Evolutionary conservation across 2,888 invertebrate species (phyloP).

Genomic region (Mechanitis messenoides): DNA sequence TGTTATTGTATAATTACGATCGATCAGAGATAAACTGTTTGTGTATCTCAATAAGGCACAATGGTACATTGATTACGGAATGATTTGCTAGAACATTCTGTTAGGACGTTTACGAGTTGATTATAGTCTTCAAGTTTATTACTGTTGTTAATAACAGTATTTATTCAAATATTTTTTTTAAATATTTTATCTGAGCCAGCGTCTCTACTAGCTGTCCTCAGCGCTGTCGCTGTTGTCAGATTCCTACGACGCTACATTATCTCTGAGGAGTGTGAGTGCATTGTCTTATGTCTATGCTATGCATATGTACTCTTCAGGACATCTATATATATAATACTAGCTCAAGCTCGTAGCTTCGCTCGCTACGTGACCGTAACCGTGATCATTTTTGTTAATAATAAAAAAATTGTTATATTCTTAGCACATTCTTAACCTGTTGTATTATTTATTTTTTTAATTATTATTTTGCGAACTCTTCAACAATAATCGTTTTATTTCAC

Average conservation of each 20-base stretch:
- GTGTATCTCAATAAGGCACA: constrained; percentile 19
- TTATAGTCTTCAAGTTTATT: too few species aligned
- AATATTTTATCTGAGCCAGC: neutral
- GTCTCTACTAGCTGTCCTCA: constrained; percentile 2
- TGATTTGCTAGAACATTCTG: constrained; percentile 9
- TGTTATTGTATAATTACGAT: constrained; percentile 22
- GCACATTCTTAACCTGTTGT: too few species aligned
- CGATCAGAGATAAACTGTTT: constrained; percentile 13
- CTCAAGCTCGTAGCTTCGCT: too few species aligned
- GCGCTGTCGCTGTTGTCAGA: neutral
- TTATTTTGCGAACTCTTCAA: too few species aligned
- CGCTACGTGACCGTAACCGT: too few species aligned
- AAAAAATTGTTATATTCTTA: too few species aligned
- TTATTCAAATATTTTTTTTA: too few species aligned
- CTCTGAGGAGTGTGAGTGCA: neutral
- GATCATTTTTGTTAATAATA: too few species aligned
- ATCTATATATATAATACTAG: neutral
- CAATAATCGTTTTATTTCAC: too few species aligned
- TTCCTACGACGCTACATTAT: constrained; percentile 1
- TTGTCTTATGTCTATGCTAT: neutral
- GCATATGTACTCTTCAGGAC: neutral
- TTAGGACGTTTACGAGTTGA: neutral
- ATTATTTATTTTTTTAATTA: too few species aligned
- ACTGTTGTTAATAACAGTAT: too few species aligned
- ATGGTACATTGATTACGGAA: too few species aligned